Conservation (phyloP, 2,888 invertebrate species). For the Bombylius discolor region DNA sequence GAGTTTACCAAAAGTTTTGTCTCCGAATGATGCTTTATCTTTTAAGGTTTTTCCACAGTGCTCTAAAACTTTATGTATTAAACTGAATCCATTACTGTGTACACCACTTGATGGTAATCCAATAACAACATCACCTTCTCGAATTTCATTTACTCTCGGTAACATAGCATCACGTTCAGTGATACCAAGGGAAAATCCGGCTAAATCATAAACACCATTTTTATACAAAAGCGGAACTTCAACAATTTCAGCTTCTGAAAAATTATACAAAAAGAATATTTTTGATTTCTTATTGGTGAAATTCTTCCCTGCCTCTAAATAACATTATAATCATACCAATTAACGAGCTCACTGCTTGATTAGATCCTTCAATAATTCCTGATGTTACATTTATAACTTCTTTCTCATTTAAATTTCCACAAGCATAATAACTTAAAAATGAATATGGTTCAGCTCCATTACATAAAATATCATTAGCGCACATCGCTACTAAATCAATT, state of each 20-base stretch:
- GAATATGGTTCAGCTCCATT: conserved; percentile 93
- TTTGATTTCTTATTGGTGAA: background rate
- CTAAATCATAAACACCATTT: conserved; percentile 79
- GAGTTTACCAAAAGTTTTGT: conserved; percentile 53
- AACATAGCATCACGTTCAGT: conserved; percentile 64
- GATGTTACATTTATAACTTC: conserved; percentile 57
- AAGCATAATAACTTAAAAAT: conserved; percentile 89
- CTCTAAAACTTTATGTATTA: conserved; percentile 76
- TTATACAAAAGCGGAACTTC: conserved; percentile 91
- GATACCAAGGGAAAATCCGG: conserved; percentile 91
- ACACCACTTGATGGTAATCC: conserved; percentile 85
- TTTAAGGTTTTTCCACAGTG: conserved; percentile 49
- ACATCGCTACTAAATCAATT: conserved; percentile 96
- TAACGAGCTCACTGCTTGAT: conserved; percentile 68
- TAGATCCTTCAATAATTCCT: conserved; percentile 76
- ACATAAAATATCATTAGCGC: conserved; percentile 92
- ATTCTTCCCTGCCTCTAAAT: background rate
- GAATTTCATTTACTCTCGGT: conserved; percentile 58
- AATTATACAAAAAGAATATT: background rate
- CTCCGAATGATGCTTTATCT: conserved; percentile 62
- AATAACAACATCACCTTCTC: conserved; percentile 67
- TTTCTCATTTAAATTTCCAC: conserved; percentile 61
- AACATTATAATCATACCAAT: conserved; percentile 48
- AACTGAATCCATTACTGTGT: conserved; percentile 94
- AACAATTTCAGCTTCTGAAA: conserved; percentile 77